These are phyloP conservation scores for Rhincodon typus DNA, from an alignment of 2,797 vertebrate genomes.

Conservation along the genomic window DNA sequence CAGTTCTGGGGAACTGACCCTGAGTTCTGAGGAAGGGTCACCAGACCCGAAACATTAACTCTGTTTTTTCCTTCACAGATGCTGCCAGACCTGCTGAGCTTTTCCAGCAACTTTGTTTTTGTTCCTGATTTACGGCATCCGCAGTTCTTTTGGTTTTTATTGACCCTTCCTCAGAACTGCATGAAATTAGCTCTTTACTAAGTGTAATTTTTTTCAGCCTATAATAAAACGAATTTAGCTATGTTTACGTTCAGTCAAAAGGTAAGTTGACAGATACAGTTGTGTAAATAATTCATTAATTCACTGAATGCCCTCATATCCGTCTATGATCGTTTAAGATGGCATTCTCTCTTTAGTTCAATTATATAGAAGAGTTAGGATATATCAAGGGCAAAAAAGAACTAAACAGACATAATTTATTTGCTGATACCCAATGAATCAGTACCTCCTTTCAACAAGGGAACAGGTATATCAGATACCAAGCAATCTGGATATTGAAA, in stretches of 20 bases:
- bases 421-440: neutral
- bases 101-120: too few relatives aligned
- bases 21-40: too few relatives aligned
- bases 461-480: too few relatives aligned
- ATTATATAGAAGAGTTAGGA: neutral
- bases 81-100: too few relatives aligned
- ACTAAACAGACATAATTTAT: neutral
- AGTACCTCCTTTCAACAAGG: too few relatives aligned
- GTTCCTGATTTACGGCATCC: too few relatives aligned
- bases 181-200: neutral
- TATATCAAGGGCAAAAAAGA: neutral
- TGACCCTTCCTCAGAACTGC: too few relatives aligned
- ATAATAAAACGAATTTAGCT: neutral
- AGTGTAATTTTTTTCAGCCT: neutral
- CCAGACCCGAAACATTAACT: too few relatives aligned
- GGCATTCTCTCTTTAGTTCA: neutral
- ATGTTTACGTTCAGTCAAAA: neutral
- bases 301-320: neutral
- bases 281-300: neutral
- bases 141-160: too few relatives aligned
- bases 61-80: too few relatives aligned
- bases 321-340: neutral
- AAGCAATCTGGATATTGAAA: too few relatives aligned
- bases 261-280: neutral
- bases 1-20: too few relatives aligned